Percentiles rank a stretch among this genome's conserved stretches.
Evolutionary conservation across 1,140 invertebrate genomes (phyloP).

Genomic region (Paraescarpia echinospica): DNA sequence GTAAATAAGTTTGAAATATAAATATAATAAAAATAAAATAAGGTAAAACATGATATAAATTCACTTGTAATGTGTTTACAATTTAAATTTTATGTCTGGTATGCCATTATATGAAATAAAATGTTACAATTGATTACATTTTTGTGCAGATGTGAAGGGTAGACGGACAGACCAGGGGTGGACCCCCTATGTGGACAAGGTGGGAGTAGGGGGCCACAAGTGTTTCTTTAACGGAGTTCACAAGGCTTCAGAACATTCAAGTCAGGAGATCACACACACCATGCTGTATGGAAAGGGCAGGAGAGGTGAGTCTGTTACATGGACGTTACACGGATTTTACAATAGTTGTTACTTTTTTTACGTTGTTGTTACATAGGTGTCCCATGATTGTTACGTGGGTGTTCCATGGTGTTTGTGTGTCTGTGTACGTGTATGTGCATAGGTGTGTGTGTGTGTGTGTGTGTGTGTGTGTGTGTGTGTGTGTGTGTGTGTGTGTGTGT

Average conservation of each 20-base stretch:
- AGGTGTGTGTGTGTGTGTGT: no score
- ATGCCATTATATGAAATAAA: not conserved
- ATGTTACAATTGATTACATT: not conserved
- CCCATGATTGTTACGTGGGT: no score
- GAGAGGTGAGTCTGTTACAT: not conserved
- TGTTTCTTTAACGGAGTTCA: not conserved
- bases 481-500: no score
- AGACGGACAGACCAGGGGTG: not conserved
- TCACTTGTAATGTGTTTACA: no score
- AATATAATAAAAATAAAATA: no score
- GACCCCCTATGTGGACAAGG: not conserved
- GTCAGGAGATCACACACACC: not conserved
- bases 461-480: no score
- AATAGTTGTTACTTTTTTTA: not conserved
- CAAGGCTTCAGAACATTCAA: not conserved
- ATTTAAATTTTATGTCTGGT: no score
- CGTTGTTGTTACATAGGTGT: not conserved
- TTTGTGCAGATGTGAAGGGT: not conserved
- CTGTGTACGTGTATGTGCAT: no score
- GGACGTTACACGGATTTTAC: not conserved
- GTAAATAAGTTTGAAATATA: no score
- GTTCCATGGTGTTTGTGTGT: no score
- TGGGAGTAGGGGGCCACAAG: not conserved
- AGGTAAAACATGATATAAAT: no score
- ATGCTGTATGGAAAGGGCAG: not conserved